Evolutionary conservation across 2,797 vertebrate genomes (phyloP).

Genomic region (Mus spretus): DNA sequence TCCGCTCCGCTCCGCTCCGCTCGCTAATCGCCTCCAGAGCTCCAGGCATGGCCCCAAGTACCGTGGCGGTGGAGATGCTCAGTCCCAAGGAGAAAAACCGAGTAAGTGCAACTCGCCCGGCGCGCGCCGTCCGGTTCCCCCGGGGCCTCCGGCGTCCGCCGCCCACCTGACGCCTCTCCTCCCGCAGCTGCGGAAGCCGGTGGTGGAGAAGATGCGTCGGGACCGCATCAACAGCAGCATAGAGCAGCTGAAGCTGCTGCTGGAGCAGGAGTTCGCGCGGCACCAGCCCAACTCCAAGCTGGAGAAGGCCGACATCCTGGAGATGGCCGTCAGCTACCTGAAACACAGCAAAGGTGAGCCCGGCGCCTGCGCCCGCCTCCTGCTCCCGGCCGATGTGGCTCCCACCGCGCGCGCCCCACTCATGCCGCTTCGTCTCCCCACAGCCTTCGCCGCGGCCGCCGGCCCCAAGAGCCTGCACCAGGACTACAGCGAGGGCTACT

Average conservation of each 20-base stretch:
- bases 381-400: neutral
- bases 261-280: conserved; percentile 91
- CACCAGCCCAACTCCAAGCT: conserved; percentile 92
- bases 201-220: conserved; percentile 92
- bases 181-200: conserved; percentile 91
- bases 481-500: conserved; percentile 89
- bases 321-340: conserved; percentile 92
- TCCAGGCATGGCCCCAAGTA: conserved; percentile 89
- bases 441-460: conserved; percentile 83
- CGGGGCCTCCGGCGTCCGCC: conserved; percentile 78
- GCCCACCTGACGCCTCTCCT: conserved; percentile 52
- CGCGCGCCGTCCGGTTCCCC: conserved; percentile 36
- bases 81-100: conserved; percentile 90
- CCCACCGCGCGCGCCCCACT: neutral
- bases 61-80: conserved; percentile 88
- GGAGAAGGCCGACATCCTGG: conserved; percentile 92
- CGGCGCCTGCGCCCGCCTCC: neutral
- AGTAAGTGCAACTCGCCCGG: conserved; percentile 86
- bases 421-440: neutral
- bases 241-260: conserved; percentile 91
- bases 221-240: conserved; percentile 91
- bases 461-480: conserved; percentile 79
- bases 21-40: conserved; percentile 72
- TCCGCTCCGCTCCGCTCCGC: conserved; percentile 73
- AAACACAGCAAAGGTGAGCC: conserved; percentile 88